phyloP scores from a whole-genome alignment of 1,140 invertebrate species.

The Lepidostoma basale region DNA sequence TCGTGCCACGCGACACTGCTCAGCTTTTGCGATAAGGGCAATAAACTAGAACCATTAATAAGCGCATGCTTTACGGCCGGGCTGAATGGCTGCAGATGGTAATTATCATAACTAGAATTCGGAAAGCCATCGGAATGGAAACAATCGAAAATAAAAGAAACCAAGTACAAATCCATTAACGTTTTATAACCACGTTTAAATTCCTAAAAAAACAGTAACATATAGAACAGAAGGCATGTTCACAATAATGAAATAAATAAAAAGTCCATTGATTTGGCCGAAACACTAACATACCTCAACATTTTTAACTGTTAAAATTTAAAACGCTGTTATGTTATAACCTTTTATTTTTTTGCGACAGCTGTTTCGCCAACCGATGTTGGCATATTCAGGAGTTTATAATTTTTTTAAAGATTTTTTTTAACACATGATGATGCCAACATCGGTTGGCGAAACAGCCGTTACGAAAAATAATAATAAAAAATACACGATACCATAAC shows the following conservation, averaged over 20 bases:
- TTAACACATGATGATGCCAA: no score
- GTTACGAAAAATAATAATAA: no score
- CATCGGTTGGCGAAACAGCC: no score
- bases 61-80: slow-evolving; percentile 10
- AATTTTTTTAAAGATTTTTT: not conserved
- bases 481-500: no score
- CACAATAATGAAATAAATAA: not conserved
- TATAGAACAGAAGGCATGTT: not conserved
- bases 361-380: no score
- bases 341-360: no score
- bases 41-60: slow-evolving; percentile 15
- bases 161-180: not conserved
- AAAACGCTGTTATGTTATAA: no score
- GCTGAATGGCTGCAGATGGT: slow-evolving; percentile 9
- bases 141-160: no score
- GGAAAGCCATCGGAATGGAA: no score
- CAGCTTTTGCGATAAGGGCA: slow-evolving; percentile 24
- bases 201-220: not conserved
- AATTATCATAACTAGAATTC: slow-evolving; percentile 12
- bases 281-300: no score
- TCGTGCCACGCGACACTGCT: slow-evolving; percentile 18
- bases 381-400: not conserved
- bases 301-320: no score
- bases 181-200: not conserved
- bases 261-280: no score